phyloP scores from a whole-genome alignment of 2,113 vertebrate genomes.

The Cyrtonyx montezumae region DNA sequence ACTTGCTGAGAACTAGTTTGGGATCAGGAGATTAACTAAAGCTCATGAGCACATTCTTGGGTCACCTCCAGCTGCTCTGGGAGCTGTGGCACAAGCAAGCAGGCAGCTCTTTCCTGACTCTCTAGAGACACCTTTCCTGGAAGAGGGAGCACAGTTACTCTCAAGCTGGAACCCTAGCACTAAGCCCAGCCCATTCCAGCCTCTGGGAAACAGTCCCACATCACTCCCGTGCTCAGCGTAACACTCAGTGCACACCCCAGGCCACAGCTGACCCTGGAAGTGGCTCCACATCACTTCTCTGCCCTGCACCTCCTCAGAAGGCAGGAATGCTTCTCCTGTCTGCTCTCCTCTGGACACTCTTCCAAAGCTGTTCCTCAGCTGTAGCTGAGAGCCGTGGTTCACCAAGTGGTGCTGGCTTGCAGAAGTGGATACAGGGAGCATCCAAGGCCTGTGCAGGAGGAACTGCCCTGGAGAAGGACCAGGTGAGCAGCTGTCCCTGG shows the following conservation, averaged over 20 bases:
- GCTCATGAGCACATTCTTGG: not conserved
- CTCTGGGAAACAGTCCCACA: not conserved
- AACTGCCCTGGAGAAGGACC: not conserved
- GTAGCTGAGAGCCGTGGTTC: not conserved
- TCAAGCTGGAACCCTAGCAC: not conserved
- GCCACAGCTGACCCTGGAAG: not conserved
- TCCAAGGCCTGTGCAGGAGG: not conserved
- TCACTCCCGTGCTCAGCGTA: not conserved
- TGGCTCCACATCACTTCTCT: not conserved
- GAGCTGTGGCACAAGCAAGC: not conserved
- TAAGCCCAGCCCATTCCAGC: not conserved
- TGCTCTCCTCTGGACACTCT: not conserved
- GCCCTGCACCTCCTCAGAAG: not conserved
- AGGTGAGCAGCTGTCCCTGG: not conserved
- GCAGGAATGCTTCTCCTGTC: not conserved
- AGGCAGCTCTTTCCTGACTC: not conserved
- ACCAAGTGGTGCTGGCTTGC: rapidly evolving
- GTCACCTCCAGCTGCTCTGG: not conserved
- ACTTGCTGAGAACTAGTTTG: not conserved
- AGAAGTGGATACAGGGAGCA: not conserved
- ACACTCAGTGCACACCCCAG: not conserved
- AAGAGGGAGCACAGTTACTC: not conserved
- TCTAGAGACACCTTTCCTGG: not conserved
- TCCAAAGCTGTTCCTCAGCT: not conserved
- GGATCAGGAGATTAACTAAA: constrained; percentile 27